Conservation (phyloP, 2,113 vertebrate species). For the Noturus placidus region DNA sequence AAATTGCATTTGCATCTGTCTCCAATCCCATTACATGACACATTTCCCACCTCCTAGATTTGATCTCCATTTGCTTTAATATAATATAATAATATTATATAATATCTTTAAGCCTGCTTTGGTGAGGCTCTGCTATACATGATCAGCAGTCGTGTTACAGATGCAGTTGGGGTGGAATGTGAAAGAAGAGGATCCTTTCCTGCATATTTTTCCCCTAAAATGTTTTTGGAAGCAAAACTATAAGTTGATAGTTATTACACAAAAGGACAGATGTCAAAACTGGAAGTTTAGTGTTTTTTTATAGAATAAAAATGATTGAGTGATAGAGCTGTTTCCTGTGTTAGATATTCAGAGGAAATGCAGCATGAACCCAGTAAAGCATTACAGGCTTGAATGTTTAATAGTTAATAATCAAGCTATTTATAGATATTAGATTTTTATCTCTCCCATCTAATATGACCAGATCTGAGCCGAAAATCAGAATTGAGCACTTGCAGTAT, state of each 20-base stretch:
- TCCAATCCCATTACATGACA: too few species aligned
- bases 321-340: background rate
- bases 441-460: background rate
- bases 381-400: background rate
- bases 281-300: too few species aligned
- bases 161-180: background rate
- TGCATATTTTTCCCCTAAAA: background rate
- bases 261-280: too few species aligned
- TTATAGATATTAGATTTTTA: background rate
- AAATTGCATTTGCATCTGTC: too few species aligned
- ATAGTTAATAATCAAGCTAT: background rate
- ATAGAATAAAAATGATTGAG: too few species aligned
- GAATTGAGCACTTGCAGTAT: background rate
- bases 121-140: background rate
- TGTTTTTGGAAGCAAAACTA: background rate
- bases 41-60: too few species aligned
- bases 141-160: background rate
- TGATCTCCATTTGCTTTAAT: too few species aligned
- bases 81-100: too few species aligned
- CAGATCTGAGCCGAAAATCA: background rate
- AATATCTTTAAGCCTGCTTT: background rate
- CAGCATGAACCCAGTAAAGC: background rate
- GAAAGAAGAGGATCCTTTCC: background rate
- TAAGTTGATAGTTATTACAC: too few species aligned
- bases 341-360: background rate